A percentile compares a stretch with the other conserved stretches of the same genome.
phyloP scores from a whole-genome alignment of 92 coral and sea anemone genomes.

The Epizoanthus stellaris region DNA sequence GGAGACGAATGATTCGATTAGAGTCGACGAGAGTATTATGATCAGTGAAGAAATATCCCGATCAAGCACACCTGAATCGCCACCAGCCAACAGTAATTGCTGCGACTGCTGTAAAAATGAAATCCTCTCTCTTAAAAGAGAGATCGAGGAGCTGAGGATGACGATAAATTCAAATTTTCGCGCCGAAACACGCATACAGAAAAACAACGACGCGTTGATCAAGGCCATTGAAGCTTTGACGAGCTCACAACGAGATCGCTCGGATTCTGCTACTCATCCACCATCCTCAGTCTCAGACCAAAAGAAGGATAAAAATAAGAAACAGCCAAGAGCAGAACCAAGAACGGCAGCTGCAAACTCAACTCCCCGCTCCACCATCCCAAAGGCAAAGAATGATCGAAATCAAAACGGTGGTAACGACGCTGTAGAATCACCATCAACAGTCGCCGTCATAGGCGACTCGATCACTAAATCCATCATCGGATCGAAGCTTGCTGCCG shows the following conservation, averaged over 20 bases:
- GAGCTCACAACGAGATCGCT: slow-evolving; percentile 13
- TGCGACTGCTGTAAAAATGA: slow-evolving; percentile 29
- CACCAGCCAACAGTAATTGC: slow-evolving; percentile 31
- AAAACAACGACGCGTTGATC: slow-evolving; percentile 30
- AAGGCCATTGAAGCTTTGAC: slow-evolving; percentile 30
- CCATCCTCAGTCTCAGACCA: slow-evolving; percentile 29
- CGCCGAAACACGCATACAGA: slow-evolving; percentile 29
- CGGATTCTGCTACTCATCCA: slow-evolving; percentile 26
- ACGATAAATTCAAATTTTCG: slow-evolving; percentile 20
- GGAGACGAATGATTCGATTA: slow-evolving; percentile 17
- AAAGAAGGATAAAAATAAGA: slow-evolving; percentile 26
- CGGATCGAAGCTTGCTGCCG: slow-evolving; percentile 29
- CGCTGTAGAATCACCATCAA: slow-evolving; percentile 17
- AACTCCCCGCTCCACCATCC: slow-evolving; percentile 30
- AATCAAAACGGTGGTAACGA: slow-evolving; percentile 12
- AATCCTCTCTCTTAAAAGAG: slow-evolving; percentile 28
- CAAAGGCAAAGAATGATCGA: slow-evolving; percentile 23
- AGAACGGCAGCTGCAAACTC: slow-evolving; percentile 24
- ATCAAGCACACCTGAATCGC: slow-evolving; percentile 23
- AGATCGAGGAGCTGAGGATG: slow-evolving; percentile 30
- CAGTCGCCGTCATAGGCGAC: slow-evolving; percentile 26
- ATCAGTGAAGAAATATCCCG: slow-evolving; percentile 25
- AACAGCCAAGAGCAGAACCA: slow-evolving; percentile 27
- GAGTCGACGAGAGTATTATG: slow-evolving; percentile 14
- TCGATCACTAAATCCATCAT: slow-evolving; percentile 35